Percentiles rank a stretch among this genome's conserved stretches.
Conservation (phyloP, 2,888 invertebrate species). For the Ditula angustiorana region DNA sequence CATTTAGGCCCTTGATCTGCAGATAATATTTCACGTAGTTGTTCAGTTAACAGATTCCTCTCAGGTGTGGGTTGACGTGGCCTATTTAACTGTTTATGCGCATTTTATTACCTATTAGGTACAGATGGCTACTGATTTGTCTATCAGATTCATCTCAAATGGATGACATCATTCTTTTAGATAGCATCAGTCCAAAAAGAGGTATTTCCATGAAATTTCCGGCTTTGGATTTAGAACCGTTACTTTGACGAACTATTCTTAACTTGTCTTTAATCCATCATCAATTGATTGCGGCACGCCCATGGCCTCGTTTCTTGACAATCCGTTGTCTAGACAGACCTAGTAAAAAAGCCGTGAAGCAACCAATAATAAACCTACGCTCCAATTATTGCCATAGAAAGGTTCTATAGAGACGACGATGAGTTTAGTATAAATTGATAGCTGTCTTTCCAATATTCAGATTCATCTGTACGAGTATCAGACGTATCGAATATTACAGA, state of each 20-base stretch:
- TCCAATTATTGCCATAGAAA: not conserved
- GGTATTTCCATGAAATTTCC: not conserved
- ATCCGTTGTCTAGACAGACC: conserved; percentile 24
- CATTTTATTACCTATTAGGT: conserved; percentile 10
- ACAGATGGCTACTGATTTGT: not conserved
- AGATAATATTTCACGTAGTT: not conserved
- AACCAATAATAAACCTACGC: not conserved
- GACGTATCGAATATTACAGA: too few relatives aligned
- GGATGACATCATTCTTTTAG: conserved; percentile 8
- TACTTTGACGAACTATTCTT: conserved; percentile 6
- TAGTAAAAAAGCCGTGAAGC: not conserved
- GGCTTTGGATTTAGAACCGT: not conserved
- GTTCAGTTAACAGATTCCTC: conserved; percentile 12
- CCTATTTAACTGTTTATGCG: conserved; percentile 21
- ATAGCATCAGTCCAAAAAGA: not conserved
- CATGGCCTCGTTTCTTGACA: conserved; percentile 24
- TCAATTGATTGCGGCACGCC: conserved; percentile 29
- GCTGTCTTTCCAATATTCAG: too few relatives aligned
- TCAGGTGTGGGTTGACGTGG: conserved; percentile 25
- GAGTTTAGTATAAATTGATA: too few relatives aligned
- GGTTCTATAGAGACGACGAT: not conserved
- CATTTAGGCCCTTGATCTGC: not conserved
- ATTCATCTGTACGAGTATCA: too few relatives aligned
- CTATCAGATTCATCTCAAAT: not conserved
- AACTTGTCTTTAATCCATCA: conserved; percentile 25